Percentiles rank a stretch among this genome's conserved stretches.
Evolutionary conservation across 2,888 invertebrate genomes (phyloP).

Genomic region (Tanytarsus gracilentus): DNA sequence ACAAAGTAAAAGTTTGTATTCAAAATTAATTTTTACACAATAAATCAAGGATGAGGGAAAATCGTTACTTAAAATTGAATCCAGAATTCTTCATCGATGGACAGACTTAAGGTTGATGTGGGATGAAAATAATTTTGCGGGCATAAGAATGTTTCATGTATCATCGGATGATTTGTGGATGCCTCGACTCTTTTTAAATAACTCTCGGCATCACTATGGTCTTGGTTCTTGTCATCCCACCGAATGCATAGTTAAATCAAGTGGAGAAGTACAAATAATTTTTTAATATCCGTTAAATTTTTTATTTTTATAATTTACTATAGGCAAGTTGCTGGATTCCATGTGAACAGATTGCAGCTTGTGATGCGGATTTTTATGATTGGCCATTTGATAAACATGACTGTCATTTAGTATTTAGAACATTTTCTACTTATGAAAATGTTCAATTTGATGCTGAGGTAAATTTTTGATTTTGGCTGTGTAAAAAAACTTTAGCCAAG

Average conservation of each 20-base stretch:
- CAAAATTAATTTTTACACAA: background rate
- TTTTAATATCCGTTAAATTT: no score
- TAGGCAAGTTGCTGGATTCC: background rate
- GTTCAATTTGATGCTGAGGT: background rate
- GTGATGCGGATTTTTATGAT: slow-evolving; percentile 48
- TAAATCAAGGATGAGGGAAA: background rate
- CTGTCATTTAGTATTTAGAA: slow-evolving; percentile 55
- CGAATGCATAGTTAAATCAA: background rate
- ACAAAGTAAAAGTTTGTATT: background rate
- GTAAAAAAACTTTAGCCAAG: no score
- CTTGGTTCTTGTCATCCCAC: slow-evolving; percentile 1
- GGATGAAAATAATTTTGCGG: background rate
- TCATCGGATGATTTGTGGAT: background rate
- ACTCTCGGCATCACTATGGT: background rate
- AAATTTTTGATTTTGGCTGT: no score
- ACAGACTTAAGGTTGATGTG: background rate
- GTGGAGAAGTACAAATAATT: background rate
- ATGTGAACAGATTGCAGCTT: slow-evolving; percentile 35
- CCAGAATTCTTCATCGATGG: slow-evolving; percentile 9
- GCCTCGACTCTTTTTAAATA: slow-evolving; percentile 2
- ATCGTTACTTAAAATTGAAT: background rate
- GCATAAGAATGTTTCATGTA: background rate
- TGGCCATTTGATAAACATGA: slow-evolving; percentile 62
- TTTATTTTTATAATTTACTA: no score
- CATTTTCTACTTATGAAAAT: slow-evolving; percentile 38